Evolutionary conservation across 2,113 vertebrate species (phyloP).

Genomic region (Nicator chloris): DNA sequence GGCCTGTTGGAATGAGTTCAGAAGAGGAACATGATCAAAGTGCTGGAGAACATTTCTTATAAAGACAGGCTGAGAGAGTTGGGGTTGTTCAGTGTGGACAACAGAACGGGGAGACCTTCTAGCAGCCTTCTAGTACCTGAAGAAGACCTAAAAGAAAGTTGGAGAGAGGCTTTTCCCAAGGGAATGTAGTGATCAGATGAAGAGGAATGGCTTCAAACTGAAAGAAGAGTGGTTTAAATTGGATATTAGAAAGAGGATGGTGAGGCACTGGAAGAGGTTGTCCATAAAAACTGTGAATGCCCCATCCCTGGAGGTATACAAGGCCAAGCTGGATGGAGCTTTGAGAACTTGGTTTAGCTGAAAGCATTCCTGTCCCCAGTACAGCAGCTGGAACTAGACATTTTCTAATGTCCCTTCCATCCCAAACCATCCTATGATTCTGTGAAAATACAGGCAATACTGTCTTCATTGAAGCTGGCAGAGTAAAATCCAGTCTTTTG

Average conservation of each 20-base stretch:
- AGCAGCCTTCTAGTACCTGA: background rate
- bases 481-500: background rate
- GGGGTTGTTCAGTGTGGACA: background rate
- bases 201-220: background rate
- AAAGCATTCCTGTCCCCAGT: background rate
- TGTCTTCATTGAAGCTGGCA: background rate
- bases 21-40: background rate
- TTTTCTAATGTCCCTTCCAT: background rate
- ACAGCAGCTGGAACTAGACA: background rate
- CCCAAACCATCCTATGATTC: background rate
- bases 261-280: background rate
- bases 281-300: background rate
- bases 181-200: background rate
- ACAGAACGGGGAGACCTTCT: background rate
- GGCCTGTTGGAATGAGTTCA: background rate
- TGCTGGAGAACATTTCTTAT: background rate
- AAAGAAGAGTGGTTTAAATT: background rate
- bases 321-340: fast-evolving
- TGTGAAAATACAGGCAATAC: background rate
- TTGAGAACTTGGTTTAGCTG: background rate
- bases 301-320: background rate
- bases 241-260: background rate
- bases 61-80: background rate
- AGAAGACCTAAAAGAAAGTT: background rate
- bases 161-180: background rate